phyloP scores from a whole-genome alignment of 64 coral and sea anemone species.

The Pocillopora damicornis region DNA sequence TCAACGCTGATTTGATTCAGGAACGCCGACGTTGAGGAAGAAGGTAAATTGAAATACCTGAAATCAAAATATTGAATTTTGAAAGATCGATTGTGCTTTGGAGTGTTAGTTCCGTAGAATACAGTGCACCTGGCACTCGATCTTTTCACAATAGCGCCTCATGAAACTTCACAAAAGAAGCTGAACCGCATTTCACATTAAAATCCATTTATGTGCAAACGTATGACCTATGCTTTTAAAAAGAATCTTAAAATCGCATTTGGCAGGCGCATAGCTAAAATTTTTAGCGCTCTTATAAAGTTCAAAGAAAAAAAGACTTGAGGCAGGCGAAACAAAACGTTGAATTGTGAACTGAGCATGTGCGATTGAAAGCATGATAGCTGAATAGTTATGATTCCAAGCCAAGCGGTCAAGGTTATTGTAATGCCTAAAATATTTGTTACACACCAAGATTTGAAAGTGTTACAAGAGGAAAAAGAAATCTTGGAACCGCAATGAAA shows the following conservation, averaged over 20 bases:
- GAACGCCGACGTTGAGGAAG: background rate
- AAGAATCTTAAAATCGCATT: background rate
- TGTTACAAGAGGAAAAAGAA: background rate
- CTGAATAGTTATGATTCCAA: background rate
- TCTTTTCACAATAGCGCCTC: background rate
- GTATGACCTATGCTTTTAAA: background rate
- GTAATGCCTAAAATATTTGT: background rate
- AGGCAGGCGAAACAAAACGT: background rate
- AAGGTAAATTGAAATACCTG: background rate
- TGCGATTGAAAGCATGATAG: background rate
- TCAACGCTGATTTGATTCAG: background rate
- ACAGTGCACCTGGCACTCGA: background rate
- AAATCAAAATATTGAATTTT: background rate
- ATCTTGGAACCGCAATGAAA: no score
- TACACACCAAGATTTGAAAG: background rate
- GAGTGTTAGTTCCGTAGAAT: background rate
- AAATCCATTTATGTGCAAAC: background rate
- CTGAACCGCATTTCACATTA: background rate
- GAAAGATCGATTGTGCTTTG: conserved; percentile 6
- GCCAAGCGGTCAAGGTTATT: background rate
- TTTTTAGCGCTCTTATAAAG: background rate
- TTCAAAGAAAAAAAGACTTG: background rate
- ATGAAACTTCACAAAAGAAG: background rate
- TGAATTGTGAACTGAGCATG: background rate
- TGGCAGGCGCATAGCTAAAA: background rate